Conservation (phyloP, 2,113 vertebrate genomes). For the Calypte anna region DNA sequence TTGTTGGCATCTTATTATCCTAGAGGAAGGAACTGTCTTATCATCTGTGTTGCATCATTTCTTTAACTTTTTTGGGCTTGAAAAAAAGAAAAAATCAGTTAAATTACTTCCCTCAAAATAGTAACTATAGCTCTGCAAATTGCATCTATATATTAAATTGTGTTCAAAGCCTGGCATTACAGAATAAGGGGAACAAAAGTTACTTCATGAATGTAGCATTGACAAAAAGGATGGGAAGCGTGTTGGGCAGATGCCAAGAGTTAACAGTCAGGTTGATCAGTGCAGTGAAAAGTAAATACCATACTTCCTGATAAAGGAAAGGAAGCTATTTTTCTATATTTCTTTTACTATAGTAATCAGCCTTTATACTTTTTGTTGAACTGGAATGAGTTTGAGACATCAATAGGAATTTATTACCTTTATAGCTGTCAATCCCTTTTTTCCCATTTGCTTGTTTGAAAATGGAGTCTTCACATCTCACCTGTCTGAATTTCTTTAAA, state of each 20-base stretch:
- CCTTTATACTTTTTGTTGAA: conserved; percentile 28
- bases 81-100: conserved; percentile 43
- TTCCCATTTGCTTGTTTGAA: conserved; percentile 14
- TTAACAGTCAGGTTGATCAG: conserved; percentile 29
- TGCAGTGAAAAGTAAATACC: conserved; percentile 19
- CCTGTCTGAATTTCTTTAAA: conserved; percentile 43
- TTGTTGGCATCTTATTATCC: conserved; percentile 3
- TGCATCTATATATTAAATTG: conserved; percentile 17
- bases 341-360: conserved; percentile 29
- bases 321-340: conserved; percentile 22
- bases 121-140: conserved; percentile 40
- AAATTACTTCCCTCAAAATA: conserved; percentile 44
- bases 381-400: neutral
- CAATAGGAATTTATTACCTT: conserved; percentile 32
- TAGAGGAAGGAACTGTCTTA: conserved; percentile 7
- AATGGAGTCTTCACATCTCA: conserved; percentile 27
- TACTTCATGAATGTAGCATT: conserved; percentile 25
- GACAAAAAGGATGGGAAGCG: conserved; percentile 19
- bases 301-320: conserved; percentile 13
- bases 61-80: conserved; percentile 33
- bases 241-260: conserved; percentile 33
- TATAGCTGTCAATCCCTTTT: conserved; percentile 18
- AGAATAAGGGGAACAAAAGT: neutral
- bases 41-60: neutral
- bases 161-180: neutral